Evolutionary conservation across 2,797 vertebrate genomes (phyloP), one percentile per base, ranked within the genome.

Genomic region (Melanotaenia trifasciata): DNA sequence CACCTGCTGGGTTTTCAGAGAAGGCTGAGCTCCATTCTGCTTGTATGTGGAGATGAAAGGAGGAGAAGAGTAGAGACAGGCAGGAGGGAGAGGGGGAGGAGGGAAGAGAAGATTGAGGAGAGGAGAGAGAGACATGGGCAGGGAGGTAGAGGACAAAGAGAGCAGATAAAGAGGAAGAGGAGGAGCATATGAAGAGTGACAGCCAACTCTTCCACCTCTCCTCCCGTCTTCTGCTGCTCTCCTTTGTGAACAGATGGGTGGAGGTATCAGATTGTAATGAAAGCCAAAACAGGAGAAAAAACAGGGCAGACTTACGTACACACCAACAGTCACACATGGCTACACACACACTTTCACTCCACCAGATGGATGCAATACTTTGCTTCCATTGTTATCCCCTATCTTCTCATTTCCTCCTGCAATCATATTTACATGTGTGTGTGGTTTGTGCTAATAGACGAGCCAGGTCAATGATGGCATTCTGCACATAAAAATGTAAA

Each of bases 211-310:
- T 80, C 81, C 71, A 78, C 83, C 84, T 83, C 73, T 84, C 73
- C 65, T 83, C 60, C 70, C 83, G 40, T 80, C 72, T 67, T 78
- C 53, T n/a, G 64, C 76, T 66, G 26, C 62, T 72, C 64, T 74
- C 63, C 82, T 90, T 84, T 90, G 78, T 92, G 89, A 91, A 87
- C 91, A 91, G 90, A 94, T 94, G 91, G 91, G 86, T 89, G 81
- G 81, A 92, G 88, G 88, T 92, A 92, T 91, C 88, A 81, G 81
- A 89, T 89, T 88, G 79, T 88, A 84, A 91, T 87, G 87, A 88
- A 87, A 91, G 74, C 78, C 84, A 83, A 84, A 85, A 71, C 43
- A 63, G 62, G 5, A 40, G 16, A 5, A 6, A 66, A 68, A 70
- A 70, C 26, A 64, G 73, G 66, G 77, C 79, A 66, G 70, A 67